These are phyloP conservation scores for Xyrauchen texanus DNA, from an alignment of 2,113 vertebrate species.

Conservation along the genomic window DNA sequence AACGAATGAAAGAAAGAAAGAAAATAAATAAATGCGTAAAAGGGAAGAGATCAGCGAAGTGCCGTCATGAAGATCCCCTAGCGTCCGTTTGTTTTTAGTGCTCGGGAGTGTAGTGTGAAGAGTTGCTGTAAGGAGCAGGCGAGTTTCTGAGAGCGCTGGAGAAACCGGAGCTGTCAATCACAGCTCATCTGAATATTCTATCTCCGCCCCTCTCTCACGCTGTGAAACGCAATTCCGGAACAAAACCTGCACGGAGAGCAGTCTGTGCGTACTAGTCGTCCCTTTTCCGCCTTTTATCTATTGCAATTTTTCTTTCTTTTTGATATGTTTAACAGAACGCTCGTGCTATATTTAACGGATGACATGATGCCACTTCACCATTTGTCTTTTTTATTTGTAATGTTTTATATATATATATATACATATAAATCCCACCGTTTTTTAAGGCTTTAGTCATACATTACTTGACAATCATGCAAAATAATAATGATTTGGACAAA, in stretches of 20 bases:
- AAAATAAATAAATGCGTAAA: slow-evolving; percentile 67
- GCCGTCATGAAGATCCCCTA: slow-evolving; percentile 85
- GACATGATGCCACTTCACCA: background rate
- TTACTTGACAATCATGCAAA: too few relatives aligned
- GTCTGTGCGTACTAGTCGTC: background rate
- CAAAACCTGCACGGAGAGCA: slow-evolving; percentile 54
- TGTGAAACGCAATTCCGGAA: slow-evolving; percentile 67
- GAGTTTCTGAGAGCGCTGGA: slow-evolving; percentile 90
- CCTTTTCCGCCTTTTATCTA: slow-evolving; percentile 2
- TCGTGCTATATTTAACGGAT: background rate
- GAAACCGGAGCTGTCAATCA: slow-evolving; percentile 88
- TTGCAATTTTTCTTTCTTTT: slow-evolving; percentile 7
- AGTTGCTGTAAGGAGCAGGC: slow-evolving; percentile 87
- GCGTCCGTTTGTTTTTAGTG: slow-evolving; percentile 82
- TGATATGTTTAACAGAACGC: background rate
- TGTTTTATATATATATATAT: too few relatives aligned
- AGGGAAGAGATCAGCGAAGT: slow-evolving; percentile 76
- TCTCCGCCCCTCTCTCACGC: slow-evolving; percentile 78
- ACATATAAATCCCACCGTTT: background rate
- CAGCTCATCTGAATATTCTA: slow-evolving; percentile 89
- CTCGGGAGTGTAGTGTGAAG: slow-evolving; percentile 81
- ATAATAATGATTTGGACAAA: too few relatives aligned
- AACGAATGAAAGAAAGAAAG: slow-evolving; percentile 64
- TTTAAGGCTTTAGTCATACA: too few relatives aligned
- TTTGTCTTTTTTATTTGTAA: background rate